phyloP scores from a whole-genome alignment of 2,888 invertebrate species.

The Holacanthella duospinosa region DNA sequence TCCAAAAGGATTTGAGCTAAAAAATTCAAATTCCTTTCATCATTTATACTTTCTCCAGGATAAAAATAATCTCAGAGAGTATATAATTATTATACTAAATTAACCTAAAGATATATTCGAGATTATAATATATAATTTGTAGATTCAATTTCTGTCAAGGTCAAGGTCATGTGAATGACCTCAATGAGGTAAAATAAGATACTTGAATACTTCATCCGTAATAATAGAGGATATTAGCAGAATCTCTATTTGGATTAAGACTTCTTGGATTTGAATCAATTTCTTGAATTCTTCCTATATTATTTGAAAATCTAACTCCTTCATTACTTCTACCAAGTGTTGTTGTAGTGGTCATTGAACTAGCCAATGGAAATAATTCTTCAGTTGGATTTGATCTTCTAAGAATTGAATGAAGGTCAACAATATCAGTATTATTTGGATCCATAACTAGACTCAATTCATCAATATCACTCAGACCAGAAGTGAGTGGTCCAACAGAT shows the following conservation, averaged over 20 bases:
- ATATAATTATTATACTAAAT: too few species aligned
- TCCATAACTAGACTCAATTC: constrained; percentile 33
- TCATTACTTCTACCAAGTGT: constrained; percentile 39
- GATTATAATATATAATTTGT: too few species aligned
- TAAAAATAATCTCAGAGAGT: too few species aligned
- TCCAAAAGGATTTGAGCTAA: too few species aligned
- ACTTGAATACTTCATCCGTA: too few species aligned
- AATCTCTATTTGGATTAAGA: constrained; percentile 50
- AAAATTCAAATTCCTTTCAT: too few species aligned
- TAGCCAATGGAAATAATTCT: constrained; percentile 20
- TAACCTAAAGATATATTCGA: too few species aligned
- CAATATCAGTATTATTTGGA: constrained; percentile 20
- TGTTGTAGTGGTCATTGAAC: constrained; percentile 40
- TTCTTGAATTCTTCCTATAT: constrained; percentile 29
- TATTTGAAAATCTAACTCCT: constrained; percentile 36
- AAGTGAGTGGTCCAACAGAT: constrained; percentile 68
- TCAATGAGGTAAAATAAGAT: too few species aligned
- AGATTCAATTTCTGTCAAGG: too few species aligned
- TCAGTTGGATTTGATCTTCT: constrained; percentile 23
- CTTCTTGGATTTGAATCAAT: constrained; percentile 46
- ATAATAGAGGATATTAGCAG: constrained; percentile 54
- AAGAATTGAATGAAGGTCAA: constrained; percentile 32
- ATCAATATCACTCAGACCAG: constrained; percentile 76
- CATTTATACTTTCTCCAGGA: too few species aligned
- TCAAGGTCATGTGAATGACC: too few species aligned